Evolutionary conservation across 2,888 invertebrate genomes (phyloP), one percentile per base, ranked within the genome.

Genomic region (Rhimphoctona megacephalus): DNA sequence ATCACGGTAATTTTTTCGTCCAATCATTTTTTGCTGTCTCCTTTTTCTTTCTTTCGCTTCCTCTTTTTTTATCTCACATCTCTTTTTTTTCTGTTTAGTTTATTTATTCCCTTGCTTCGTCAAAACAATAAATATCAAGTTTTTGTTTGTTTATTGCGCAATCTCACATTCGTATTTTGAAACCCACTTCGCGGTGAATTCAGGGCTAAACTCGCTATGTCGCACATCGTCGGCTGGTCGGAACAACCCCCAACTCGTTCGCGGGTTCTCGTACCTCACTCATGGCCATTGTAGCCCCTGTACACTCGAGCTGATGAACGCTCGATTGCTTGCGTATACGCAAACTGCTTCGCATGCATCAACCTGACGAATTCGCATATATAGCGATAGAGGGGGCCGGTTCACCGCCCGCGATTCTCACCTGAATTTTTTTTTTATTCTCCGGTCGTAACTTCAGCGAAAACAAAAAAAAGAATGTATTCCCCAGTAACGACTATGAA

Each of bases 261-360:
- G 66, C 36, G 43, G 49, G 39, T 70, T 69, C 81, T 72, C 82
- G 54, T 54, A 64, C 17, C 72, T 77, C 81, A 54, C 73, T 67
- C 67, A 46, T 25, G 72, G 64, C 52, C 70, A 72, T 64, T 54
- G 77, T 66, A 43, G n/a, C 84, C 54, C 39, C 54, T 33, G 43
- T 70, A 77, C 66, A 14, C 52, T 43, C 87, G 67, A 84, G 89
- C 89, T 91, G 91, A 91, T 90, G 90, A 89, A 90, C 88, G 90
- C 88, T 89, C 87, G 89, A 87, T 88, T 85, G 83, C 85, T 69
- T 64, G 54, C 82, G 79, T 83, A 86, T 83, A 86, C 88, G 84
- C 80, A 36, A 57, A 33, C 57, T 61, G 76, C 89, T 85, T 88
- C 88, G 61, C 82, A 87, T 90, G 88, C 91, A 89, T 91, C 90